phyloP scores from a whole-genome alignment of 2,888 invertebrate species.

The Alcis repandata region DNA sequence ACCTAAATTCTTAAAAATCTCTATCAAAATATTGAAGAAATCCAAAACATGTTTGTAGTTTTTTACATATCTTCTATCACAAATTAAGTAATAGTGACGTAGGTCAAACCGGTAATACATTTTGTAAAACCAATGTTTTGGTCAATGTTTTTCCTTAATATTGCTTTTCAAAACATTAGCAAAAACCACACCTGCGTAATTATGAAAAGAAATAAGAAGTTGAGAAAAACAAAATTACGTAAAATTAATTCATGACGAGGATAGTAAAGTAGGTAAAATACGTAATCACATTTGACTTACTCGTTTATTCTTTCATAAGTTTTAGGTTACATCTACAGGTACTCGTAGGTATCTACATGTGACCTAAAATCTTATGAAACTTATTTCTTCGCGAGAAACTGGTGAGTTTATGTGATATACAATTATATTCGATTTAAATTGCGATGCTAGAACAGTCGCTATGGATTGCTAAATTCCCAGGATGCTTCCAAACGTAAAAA shows the following conservation, averaged over 20 bases:
- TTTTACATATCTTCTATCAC: too few species aligned
- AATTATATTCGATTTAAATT: too few species aligned
- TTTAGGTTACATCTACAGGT: too few species aligned
- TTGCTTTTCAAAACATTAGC: neutral
- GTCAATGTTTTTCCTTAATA: neutral
- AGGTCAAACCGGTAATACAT: neutral
- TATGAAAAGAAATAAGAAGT: neutral
- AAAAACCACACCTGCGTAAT: neutral
- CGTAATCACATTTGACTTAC: neutral
- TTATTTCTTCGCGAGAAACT: too few species aligned
- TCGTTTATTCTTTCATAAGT: too few species aligned
- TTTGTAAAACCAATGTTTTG: slow-evolving; percentile 1
- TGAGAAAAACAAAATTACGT: neutral
- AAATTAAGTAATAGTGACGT: neutral
- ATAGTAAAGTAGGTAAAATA: too few species aligned
- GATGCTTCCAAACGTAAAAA: too few species aligned
- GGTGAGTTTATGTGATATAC: too few species aligned
- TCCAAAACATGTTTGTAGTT: neutral
- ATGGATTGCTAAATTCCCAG: too few species aligned
- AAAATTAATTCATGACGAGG: neutral
- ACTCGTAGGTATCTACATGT: too few species aligned
- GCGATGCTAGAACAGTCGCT: too few species aligned
- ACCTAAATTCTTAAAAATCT: neutral
- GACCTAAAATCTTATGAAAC: too few species aligned
- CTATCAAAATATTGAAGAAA: neutral